phyloP scores from a whole-genome alignment of 2,888 invertebrate species.

The Pandemis cinnamomeana region DNA sequence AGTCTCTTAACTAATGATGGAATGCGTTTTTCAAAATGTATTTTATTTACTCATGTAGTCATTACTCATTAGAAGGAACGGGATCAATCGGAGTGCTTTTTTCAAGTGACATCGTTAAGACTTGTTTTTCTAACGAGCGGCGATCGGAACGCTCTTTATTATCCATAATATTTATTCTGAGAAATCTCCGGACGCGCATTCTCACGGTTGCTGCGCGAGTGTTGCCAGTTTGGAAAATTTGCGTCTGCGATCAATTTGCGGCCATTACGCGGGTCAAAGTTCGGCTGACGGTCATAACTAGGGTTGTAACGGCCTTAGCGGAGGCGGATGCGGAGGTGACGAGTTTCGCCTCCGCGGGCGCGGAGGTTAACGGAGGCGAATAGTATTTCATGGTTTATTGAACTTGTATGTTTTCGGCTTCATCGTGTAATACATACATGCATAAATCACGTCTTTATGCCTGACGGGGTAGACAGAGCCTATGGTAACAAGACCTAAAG shows the following conservation, averaged over 20 bases:
- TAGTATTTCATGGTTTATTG: too few relatives aligned
- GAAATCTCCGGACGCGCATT: constrained; percentile 44
- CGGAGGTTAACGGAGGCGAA: too few relatives aligned
- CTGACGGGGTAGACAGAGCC: too few relatives aligned
- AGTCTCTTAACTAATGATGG: constrained; percentile 12
- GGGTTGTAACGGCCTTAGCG: too few relatives aligned
- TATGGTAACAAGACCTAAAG: too few relatives aligned
- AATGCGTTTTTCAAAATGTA: constrained; percentile 26
- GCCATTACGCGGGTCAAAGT: constrained; percentile 72
- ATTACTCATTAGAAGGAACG: constrained; percentile 19
- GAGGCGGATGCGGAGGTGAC: too few relatives aligned
- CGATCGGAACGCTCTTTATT: constrained; percentile 13
- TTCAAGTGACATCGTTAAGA: constrained; percentile 32
- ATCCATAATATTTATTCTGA: constrained; percentile 28
- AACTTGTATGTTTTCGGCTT: too few relatives aligned
- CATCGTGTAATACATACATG: too few relatives aligned
- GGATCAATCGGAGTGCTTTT: constrained; percentile 28
- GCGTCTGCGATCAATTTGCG: constrained; percentile 73
- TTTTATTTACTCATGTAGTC: not conserved
- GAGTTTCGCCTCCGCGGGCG: too few relatives aligned
- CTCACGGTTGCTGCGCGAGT: constrained; percentile 46
- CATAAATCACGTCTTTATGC: too few relatives aligned
- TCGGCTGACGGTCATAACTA: constrained; percentile 58
- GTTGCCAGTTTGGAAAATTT: constrained; percentile 63
- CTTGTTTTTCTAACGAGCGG: constrained; percentile 23